Evolutionary conservation across 2,113 vertebrate genomes (phyloP).

Genomic region (Nannospalax galili): DNA sequence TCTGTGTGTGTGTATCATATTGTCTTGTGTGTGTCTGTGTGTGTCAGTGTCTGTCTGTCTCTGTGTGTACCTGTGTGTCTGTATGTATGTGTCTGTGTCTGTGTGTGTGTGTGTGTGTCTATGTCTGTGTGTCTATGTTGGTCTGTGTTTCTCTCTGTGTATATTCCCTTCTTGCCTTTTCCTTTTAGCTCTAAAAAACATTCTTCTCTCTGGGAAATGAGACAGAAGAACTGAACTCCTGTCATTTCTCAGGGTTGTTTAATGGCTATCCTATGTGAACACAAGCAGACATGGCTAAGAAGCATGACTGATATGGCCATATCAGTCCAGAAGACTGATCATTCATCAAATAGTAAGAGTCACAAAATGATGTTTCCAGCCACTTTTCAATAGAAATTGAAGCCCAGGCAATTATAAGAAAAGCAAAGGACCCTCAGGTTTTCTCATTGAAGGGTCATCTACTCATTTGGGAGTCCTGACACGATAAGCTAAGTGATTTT

Average conservation of each 20-base stretch:
- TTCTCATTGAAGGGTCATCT: conserved; percentile 16
- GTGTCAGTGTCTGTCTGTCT: neutral
- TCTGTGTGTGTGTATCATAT: neutral
- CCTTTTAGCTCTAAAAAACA: conserved; percentile 40
- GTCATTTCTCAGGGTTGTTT: conserved; percentile 41
- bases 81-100: neutral
- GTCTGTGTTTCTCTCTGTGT: neutral
- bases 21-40: neutral
- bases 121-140: neutral
- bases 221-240: conserved; percentile 44
- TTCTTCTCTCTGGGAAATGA: conserved; percentile 59
- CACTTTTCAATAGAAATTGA: conserved; percentile 52
- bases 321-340: conserved; percentile 40
- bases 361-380: conserved; percentile 33
- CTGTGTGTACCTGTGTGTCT: neutral
- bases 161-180: neutral
- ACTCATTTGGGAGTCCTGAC: conserved; percentile 29
- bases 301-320: conserved; percentile 8
- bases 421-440: neutral
- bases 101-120: neutral
- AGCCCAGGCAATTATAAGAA: conserved; percentile 45
- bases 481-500: conserved; percentile 31
- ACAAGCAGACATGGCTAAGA: conserved; percentile 21
- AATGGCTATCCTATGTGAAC: conserved; percentile 32
- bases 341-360: conserved; percentile 70